A percentile compares a stretch with the other conserved stretches of the same genome.
phyloP scores from a whole-genome alignment of 1,140 invertebrate genomes.

The Lamellibrachia luymesi region DNA sequence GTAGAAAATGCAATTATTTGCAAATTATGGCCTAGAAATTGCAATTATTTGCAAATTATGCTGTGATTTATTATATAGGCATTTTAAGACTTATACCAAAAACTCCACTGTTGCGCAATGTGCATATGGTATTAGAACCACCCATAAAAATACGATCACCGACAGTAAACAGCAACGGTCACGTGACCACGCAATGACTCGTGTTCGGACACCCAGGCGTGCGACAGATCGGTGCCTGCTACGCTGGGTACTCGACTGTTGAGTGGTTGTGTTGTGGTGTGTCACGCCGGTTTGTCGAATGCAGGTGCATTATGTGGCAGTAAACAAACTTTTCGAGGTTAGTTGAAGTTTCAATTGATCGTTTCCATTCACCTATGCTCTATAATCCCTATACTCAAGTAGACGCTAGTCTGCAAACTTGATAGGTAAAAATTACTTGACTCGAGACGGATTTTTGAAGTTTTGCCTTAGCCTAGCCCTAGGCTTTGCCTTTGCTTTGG shows the following conservation, averaged over 20 bases:
- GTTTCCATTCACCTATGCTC: not conserved
- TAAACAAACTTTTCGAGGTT: not conserved
- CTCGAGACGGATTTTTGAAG: too few species aligned
- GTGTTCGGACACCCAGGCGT: not conserved
- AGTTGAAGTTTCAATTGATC: not conserved
- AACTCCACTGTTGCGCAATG: not conserved
- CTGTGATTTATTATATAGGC: not conserved
- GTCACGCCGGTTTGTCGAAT: not conserved
- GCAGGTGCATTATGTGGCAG: not conserved
- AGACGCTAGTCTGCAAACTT: too few species aligned
- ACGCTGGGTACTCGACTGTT: not conserved
- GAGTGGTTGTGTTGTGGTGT: not conserved
- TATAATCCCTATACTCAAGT: too few species aligned
- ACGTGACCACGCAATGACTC: not conserved
- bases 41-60: not conserved
- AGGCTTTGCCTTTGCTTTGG: too few species aligned
- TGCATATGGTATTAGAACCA: not conserved
- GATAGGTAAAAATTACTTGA: too few species aligned
- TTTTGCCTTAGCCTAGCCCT: too few species aligned
- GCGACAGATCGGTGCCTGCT: not conserved
- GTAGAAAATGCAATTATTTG: not conserved
- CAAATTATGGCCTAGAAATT: not conserved
- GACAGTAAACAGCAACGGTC: not conserved
- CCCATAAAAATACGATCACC: not conserved
- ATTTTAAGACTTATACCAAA: not conserved